Evolutionary conservation across 2,888 invertebrate species (phyloP).

Genomic region (Aporophyla nigra): DNA sequence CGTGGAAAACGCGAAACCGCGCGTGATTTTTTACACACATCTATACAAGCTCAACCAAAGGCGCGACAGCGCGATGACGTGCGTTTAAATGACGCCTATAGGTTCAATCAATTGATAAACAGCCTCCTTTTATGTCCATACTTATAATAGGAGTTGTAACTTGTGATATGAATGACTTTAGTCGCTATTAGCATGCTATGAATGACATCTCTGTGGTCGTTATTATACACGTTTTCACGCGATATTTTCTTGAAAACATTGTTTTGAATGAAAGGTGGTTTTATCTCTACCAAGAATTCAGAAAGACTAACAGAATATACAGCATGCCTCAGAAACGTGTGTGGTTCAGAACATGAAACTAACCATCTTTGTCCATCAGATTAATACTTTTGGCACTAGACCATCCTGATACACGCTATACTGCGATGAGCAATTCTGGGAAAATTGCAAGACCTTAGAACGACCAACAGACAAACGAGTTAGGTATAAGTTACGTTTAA

Average conservation of each 20-base stretch:
- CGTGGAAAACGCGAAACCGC: not conserved
- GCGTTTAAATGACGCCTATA: not conserved
- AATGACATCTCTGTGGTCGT: no score
- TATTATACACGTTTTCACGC: constrained; percentile 7
- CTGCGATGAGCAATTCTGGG: not conserved
- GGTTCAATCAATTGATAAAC: not conserved
- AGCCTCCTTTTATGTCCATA: constrained; percentile 19
- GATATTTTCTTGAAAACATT: not conserved
- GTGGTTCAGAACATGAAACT: no score
- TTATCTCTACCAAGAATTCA: not conserved
- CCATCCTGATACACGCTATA: no score
- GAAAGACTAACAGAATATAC: not conserved
- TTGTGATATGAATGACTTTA: constrained; percentile 3
- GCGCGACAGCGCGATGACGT: no score
- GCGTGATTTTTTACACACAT: not conserved
- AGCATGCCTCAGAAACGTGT: no score
- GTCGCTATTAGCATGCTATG: not conserved
- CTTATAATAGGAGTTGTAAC: constrained; percentile 4
- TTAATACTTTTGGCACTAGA: no score
- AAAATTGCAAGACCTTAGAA: not conserved
- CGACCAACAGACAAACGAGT: not conserved
- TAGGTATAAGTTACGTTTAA: not conserved
- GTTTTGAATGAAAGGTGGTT: not conserved
- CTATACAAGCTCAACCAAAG: not conserved
- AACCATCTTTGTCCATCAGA: no score